These are phyloP conservation scores for Troides helena DNA, from an alignment of 2,888 invertebrate genomes.

Conservation along the genomic window DNA sequence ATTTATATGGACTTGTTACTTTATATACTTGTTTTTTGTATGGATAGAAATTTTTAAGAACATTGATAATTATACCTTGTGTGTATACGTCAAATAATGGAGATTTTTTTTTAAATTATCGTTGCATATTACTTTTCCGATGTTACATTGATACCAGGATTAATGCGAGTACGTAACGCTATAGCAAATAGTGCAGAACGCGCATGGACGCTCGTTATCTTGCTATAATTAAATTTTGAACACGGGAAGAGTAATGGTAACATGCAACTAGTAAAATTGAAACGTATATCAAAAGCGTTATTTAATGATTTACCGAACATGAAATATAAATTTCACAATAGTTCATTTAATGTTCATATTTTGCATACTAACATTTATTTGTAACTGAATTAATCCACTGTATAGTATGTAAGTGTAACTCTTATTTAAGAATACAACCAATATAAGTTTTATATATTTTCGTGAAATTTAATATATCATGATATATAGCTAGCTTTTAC, in stretches of 20 bases:
- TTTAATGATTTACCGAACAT: background rate
- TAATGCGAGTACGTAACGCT: slow-evolving; percentile 12
- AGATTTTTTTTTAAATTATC: too few relatives aligned
- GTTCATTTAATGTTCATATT: too few relatives aligned
- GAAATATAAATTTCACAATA: background rate
- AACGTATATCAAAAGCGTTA: background rate
- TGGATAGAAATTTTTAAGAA: too few relatives aligned
- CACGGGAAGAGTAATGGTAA: background rate
- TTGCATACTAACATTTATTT: too few relatives aligned
- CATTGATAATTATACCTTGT: too few relatives aligned
- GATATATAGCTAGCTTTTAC: background rate
- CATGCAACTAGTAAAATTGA: background rate
- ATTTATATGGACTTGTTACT: too few relatives aligned
- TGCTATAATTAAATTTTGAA: background rate
- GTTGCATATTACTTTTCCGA: background rate
- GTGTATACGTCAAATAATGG: too few relatives aligned
- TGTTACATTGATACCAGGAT: slow-evolving; percentile 4
- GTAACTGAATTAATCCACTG: too few relatives aligned
- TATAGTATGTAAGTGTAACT: too few relatives aligned
- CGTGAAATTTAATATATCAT: background rate
- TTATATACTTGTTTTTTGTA: too few relatives aligned
- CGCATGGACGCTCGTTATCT: slow-evolving; percentile 4
- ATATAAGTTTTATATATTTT: too few relatives aligned
- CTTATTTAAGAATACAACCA: too few relatives aligned
- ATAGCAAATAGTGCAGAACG: slow-evolving; percentile 24